These are phyloP conservation scores for Neodiprion virginianus DNA, from an alignment of 1,140 invertebrate species.

Conservation along the genomic window DNA sequence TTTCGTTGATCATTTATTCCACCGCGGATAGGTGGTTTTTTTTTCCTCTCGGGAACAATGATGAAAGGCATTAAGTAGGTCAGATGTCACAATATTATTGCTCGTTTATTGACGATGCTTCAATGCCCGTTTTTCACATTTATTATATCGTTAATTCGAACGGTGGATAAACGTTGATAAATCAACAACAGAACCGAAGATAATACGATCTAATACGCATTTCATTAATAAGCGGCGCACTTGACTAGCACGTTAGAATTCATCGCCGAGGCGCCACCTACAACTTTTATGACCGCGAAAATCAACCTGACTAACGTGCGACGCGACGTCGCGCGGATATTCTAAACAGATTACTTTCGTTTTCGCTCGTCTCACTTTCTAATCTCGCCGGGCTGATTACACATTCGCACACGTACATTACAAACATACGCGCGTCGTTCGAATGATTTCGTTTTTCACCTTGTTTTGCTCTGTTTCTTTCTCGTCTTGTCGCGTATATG, in stretches of 20 bases:
- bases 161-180: constrained; percentile 30
- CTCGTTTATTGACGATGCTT: constrained; percentile 25
- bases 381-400: not conserved
- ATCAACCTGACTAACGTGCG: constrained; percentile 3
- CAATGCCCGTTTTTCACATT: constrained; percentile 36
- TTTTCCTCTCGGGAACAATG: constrained; percentile 27
- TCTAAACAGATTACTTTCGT: not conserved
- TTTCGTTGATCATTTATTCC: not conserved
- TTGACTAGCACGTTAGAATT: constrained; percentile 45
- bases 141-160: constrained; percentile 44
- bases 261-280: constrained; percentile 27
- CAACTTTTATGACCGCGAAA: constrained; percentile 14
- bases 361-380: not conserved
- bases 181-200: constrained; percentile 31
- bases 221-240: constrained; percentile 41
- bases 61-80: constrained; percentile 41
- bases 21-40: not conserved
- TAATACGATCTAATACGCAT: constrained; percentile 40
- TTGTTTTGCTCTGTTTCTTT: too few species aligned
- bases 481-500: too few species aligned
- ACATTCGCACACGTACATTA: too few species aligned
- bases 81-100: constrained; percentile 42
- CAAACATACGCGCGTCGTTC: too few species aligned
- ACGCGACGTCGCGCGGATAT: not conserved
- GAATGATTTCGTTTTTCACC: too few species aligned